phyloP scores from a whole-genome alignment of 2,888 invertebrate genomes.

The Catocala nupta region DNA sequence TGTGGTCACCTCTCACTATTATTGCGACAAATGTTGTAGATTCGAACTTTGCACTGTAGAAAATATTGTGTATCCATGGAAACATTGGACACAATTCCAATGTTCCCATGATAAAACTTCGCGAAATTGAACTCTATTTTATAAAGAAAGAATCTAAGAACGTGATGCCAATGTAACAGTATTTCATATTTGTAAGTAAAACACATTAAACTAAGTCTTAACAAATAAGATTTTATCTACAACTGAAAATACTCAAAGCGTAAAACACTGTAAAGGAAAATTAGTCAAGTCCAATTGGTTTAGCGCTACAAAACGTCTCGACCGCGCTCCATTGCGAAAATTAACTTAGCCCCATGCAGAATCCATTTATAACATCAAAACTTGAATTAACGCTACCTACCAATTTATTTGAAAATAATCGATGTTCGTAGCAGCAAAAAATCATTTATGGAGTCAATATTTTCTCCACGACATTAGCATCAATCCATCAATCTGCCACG shows the following conservation, averaged over 20 bases:
- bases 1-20: too few species aligned
- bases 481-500: constrained; percentile 65
- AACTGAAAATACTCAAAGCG: background rate
- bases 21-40: too few species aligned
- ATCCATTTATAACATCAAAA: constrained; percentile 51
- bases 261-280: constrained; percentile 11
- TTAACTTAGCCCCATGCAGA: constrained; percentile 46
- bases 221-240: too few species aligned
- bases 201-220: too few species aligned
- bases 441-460: constrained; percentile 53
- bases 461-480: constrained; percentile 52
- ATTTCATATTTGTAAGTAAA: too few species aligned
- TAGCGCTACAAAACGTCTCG: constrained; percentile 23
- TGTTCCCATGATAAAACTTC: too few species aligned
- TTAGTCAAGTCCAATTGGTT: constrained; percentile 29
- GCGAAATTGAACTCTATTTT: too few species aligned
- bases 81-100: too few species aligned
- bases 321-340: constrained; percentile 29
- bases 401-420: constrained; percentile 54
- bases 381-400: constrained; percentile 53
- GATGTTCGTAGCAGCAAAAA: constrained; percentile 48
- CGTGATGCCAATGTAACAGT: too few species aligned
- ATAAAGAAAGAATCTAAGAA: too few species aligned
- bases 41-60: too few species aligned
- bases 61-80: too few species aligned